Base-by-base conservation (phyloP, 2,888 invertebrate genomes). In the Ischnura elegans region DNA sequence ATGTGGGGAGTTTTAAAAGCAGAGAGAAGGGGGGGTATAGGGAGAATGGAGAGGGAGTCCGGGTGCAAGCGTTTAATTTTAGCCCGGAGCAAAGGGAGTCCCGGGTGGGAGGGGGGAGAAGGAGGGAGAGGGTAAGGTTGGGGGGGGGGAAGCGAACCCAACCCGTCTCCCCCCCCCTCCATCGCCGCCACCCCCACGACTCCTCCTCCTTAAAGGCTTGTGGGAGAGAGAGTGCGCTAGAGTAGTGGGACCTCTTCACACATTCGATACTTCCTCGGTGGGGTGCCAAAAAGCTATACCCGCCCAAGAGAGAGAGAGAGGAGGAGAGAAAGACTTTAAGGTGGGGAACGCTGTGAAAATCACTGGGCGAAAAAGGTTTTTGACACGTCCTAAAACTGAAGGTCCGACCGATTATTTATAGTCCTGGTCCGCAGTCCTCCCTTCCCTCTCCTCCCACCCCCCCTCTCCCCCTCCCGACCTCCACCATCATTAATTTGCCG, bases 251-350 rank as follows among this genome's bases (percentile, higher is more conserved):
- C 86, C 86, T 76, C 76, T 76, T 76, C 76, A 86, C 86, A 43
- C 90, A 90, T 66, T 90, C 90, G 90, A 90, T 90, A 90, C 90
- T 90, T 90, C 90, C 90, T 90, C 90, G 90, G 66, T 90, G 66
- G 90, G 90, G 61, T 90, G 90, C 90, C 90, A 90, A 90, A 61
- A 90, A 55, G 90, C 47, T 29, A 61, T 61, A 45, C 61, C 61
- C 43, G 51, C 51, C 51, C 51, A 19, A 51, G 61, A 61, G 55
- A 55, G 61, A 61, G 76, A 76, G 76, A 76, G 25, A 51, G 51
- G 13, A 5, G 19, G 51, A 51, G 51, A 51, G 51, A 51, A 51
- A 51, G 51, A 76, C 36, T n/a, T n/a, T n/a, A n/a, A n/a, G n/a
- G 10, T 36, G 25, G 43, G 90, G 43, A 90, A 90, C 61, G 61